Base-by-base conservation (phyloP, 92 coral and sea anemone genomes). In the Epizoanthus rinbou region DNA sequence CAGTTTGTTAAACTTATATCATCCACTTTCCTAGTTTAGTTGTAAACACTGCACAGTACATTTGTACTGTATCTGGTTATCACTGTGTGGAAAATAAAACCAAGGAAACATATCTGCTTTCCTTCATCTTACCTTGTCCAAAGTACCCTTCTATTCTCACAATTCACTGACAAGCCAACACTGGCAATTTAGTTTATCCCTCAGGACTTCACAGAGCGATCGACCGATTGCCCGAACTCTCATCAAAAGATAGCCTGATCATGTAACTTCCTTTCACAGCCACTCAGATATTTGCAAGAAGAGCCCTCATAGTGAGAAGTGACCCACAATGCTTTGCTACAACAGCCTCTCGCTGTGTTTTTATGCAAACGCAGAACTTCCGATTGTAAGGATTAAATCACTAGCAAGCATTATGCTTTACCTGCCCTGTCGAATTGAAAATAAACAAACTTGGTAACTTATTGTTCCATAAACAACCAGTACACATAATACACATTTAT, bases 371-470 rank as follows among this genome's bases (percentile, higher is more conserved):
- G 71, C 82, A 18, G 82, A 78, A 78, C 82, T 78, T 78, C 82
- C 54, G 69, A 78, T 78, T 78, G 24, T 78, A 59, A 17, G 82
- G 71, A 78, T 54, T 78, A 60, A 78, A 37, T 78, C 82, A 78
- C 56, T 78, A 78, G 82, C 82, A 62, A 78, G 82, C 69, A 78
- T 78, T 59, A 78, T 6, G 79, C 71, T 84, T 75, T 85, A 85
- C 58, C 82, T 74, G 85, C 92, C 92, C 92, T 89, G 92, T 82
- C 76, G 76, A 86, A 75, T 84, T 89, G 92, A 89, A 89, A 75
- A 83, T 74, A 83, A 64, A 73, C 57, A 73, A 58, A 75, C 80
- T 83, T 62, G 57, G 80, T 57, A 45, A 59, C 73, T 63, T 69
- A 74, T 47, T 74, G n/a, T 84, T 78, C 82, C 14, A 50, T 50